phyloP scores from a whole-genome alignment of 2,113 vertebrate species.

The Ranitomeya variabilis region DNA sequence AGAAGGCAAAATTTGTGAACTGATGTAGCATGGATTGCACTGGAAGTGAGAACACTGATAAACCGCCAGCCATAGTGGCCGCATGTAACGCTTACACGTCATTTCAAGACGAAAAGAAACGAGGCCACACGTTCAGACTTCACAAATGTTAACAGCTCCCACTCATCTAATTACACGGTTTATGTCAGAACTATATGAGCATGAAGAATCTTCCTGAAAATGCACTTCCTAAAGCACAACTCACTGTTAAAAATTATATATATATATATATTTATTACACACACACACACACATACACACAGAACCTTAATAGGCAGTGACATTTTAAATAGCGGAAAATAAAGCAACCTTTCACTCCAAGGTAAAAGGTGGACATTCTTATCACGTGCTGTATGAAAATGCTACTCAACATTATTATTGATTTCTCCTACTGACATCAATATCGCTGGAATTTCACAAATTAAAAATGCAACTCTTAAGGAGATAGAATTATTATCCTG shows the following conservation, averaged over 20 bases:
- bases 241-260: neutral
- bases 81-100: too few relatives aligned
- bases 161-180: neutral
- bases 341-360: slow-evolving; percentile 12
- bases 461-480: neutral
- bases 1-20: too few relatives aligned
- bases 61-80: too few relatives aligned
- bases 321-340: slow-evolving; percentile 31
- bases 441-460: neutral
- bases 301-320: slow-evolving; percentile 29
- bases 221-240: neutral
- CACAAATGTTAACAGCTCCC: neutral
- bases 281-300: too few relatives aligned
- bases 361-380: neutral
- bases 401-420: slow-evolving; percentile 14
- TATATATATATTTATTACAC: too few relatives aligned
- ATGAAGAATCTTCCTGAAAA: neutral
- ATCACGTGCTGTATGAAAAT: neutral
- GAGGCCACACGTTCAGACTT: too few relatives aligned
- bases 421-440: slow-evolving; percentile 5
- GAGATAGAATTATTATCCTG: neutral
- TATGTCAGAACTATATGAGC: neutral
- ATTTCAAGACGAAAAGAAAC: too few relatives aligned
- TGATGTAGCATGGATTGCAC: too few relatives aligned
- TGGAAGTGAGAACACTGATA: too few relatives aligned